phyloP scores from a whole-genome alignment of 2,888 invertebrate species.

The Ormyrus thymus region DNA sequence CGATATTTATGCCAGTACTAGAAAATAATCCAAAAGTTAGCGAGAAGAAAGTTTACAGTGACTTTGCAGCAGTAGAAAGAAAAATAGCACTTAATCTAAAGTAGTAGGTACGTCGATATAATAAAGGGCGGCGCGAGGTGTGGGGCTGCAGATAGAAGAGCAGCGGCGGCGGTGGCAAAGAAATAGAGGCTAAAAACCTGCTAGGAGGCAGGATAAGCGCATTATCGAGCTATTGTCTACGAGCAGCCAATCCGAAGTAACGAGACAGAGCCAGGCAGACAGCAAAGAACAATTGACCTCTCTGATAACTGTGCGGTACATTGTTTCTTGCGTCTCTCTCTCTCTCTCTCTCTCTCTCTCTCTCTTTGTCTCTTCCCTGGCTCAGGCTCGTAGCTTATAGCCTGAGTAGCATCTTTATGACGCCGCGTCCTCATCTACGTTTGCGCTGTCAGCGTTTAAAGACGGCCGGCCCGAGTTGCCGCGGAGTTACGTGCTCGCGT shows the following conservation, averaged over 20 bases:
- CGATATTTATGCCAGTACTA: too few relatives aligned
- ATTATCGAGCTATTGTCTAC: conserved; percentile 72
- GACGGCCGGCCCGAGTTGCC: background rate
- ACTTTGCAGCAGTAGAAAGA: background rate
- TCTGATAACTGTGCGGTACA: conserved; percentile 46
- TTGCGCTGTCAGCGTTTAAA: background rate
- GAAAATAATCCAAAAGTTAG: too few relatives aligned
- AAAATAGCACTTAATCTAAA: conserved; percentile 5
- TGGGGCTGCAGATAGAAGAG: conserved; percentile 21
- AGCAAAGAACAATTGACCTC: conserved; percentile 71
- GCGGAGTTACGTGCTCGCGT: background rate
- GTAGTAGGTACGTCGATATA: background rate
- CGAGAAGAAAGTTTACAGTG: too few relatives aligned
- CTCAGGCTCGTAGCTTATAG: background rate
- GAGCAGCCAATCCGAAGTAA: conserved; percentile 73
- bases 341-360: conserved; percentile 11
- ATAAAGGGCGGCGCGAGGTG: background rate
- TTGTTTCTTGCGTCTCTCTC: conserved; percentile 37
- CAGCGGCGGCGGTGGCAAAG: conserved; percentile 12
- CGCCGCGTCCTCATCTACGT: background rate
- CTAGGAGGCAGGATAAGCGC: conserved; percentile 64
- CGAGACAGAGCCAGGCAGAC: conserved; percentile 69
- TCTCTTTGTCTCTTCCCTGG: background rate
- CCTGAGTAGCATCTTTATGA: conserved; percentile 40
- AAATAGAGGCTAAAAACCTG: conserved; percentile 15